Base-by-base conservation (phyloP, 2,113 vertebrate species). In the Cephalophus harveyi region DNA sequence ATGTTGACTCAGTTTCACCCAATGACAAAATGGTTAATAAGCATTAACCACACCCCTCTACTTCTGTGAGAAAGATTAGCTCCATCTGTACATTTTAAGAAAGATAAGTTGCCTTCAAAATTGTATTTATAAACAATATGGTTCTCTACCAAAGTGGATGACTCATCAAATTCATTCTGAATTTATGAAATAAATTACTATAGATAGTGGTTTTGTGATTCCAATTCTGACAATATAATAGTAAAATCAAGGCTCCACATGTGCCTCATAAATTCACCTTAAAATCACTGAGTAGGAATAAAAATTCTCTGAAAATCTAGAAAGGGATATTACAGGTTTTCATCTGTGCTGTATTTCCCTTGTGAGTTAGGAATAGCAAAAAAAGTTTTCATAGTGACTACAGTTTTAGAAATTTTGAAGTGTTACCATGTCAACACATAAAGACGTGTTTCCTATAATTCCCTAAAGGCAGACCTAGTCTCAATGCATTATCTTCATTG, bases 91-190 rank as follows among this genome's bases (percentile, higher is more conserved):
- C 48, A 60, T 85, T 97, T 95, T 59, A 64, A 84, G 81, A 94
- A 95, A 95, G 78, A 93, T 14, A 74, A 85, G 55, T 46, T 95
- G 50, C 36, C 71, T 91, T 93, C 43, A 78, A 87, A 95, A 97
- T 64, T 5, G 13, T 91, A 90, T 97, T 64, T 59, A 74, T 74
- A 55, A 91, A 40, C 50, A 96, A 87, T 50, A 48, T 50, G 30
- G 19, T 93, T 97, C 25, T 74, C 84, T 87, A 84, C 7, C 27
- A 67, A 83, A 93, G 30, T 81, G 27, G 28, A 62, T 96, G 89
- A 93, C 28, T 93, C 50, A 89, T 93, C 91, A 92, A 95, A 92
- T 88, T 92, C 36, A 93, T 87, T 95, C 67, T 86, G 33, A 95
- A 87, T 76, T 82, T 25, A 86, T 78, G 28, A 97, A 94, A 83